Evolutionary conservation across 2,113 vertebrate genomes (phyloP).

Genomic region (Thryonomys swinderianus): DNA sequence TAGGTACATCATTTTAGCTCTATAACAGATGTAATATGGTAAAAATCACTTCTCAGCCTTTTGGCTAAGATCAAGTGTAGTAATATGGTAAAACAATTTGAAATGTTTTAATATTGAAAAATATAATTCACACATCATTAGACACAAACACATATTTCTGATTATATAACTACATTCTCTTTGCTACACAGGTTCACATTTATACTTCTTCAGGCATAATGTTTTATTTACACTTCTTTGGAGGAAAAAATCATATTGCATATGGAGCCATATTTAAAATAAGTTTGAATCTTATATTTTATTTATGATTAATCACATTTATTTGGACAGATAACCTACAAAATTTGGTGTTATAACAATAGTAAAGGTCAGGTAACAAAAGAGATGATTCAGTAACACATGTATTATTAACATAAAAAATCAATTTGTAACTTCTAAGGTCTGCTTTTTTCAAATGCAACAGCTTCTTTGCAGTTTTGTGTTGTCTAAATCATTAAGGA

Average conservation of each 20-base stretch:
- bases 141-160: background rate
- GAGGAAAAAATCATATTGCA: background rate
- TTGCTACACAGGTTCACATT: background rate
- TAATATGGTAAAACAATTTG: no score
- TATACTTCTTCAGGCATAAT: background rate
- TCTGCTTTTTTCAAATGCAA: background rate
- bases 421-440: background rate
- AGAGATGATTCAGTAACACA: background rate
- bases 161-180: background rate
- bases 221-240: slow-evolving; percentile 8
- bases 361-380: background rate
- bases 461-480: background rate
- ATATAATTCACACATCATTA: background rate
- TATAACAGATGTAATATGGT: background rate
- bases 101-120: background rate
- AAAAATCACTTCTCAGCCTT: no score
- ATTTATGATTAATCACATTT: background rate
- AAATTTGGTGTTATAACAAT: background rate
- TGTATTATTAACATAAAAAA: background rate
- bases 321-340: background rate
- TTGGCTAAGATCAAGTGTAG: no score
- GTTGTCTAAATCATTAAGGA: background rate
- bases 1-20: background rate
- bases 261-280: background rate
- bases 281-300: background rate